Evolutionary conservation across 2,113 vertebrate genomes (phyloP).

Genomic region (Calyptommatus sinebrachiatus): DNA sequence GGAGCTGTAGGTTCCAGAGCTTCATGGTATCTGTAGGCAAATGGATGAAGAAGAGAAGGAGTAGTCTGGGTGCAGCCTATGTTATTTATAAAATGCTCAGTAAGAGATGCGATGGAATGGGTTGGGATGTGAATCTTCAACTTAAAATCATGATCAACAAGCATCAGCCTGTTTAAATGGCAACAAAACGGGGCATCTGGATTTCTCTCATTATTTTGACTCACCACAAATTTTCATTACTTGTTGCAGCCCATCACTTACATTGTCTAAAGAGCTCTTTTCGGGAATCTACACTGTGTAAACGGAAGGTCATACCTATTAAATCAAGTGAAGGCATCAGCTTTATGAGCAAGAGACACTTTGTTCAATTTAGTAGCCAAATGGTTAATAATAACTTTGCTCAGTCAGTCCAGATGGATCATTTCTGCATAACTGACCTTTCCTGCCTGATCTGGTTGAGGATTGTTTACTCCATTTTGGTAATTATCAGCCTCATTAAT

Average conservation of each 20-base stretch:
- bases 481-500: conserved; percentile 83
- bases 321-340: neutral
- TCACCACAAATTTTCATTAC: neutral
- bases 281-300: neutral
- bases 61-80: neutral
- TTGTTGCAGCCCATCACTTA: neutral
- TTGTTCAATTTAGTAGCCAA: conserved; percentile 48
- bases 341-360: neutral
- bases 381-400: conserved; percentile 68
- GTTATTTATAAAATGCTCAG: neutral
- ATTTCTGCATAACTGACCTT: conserved; percentile 74
- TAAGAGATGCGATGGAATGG: neutral
- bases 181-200: neutral
- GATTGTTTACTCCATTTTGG: conserved; percentile 74
- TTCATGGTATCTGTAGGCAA: no score
- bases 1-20: no score
- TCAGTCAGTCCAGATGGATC: conserved; percentile 69
- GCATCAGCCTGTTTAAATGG: neutral
- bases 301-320: neutral
- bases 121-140: neutral
- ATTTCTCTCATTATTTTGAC: neutral
- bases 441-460: conserved; percentile 72
- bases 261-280: neutral
- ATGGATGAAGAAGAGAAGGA: no score
- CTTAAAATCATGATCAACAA: neutral